Evolutionary conservation across 2,888 invertebrate species (phyloP).

Genomic region (Calameuta idolon): DNA sequence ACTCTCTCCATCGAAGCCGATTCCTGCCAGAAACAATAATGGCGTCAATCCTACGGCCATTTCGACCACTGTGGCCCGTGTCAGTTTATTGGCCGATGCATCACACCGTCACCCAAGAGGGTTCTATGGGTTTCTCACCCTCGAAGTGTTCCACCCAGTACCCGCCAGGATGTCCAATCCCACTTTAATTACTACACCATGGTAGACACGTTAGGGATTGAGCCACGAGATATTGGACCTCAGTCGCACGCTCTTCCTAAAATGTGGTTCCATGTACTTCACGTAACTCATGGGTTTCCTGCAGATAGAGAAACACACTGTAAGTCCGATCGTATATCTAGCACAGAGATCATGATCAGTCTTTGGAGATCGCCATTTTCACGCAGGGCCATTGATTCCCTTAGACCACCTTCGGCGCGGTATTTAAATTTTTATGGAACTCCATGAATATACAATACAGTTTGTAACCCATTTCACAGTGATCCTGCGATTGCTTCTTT

Average conservation of each 20-base stretch:
- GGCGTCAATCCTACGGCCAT: constrained; percentile 58
- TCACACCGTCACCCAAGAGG: constrained; percentile 54
- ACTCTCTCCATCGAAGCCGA: constrained; percentile 21
- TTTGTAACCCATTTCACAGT: background rate
- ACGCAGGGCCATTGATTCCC: background rate
- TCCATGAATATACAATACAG: background rate
- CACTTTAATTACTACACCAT: constrained; percentile 45
- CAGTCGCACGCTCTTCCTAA: background rate
- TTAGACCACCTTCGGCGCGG: background rate
- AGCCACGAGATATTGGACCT: constrained; percentile 39
- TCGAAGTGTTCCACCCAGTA: constrained; percentile 9
- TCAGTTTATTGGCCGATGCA: constrained; percentile 64
- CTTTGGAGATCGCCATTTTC: background rate
- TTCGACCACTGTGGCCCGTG: constrained; percentile 58
- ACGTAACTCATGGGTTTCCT: background rate
- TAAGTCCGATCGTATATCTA: background rate
- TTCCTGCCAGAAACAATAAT: constrained; percentile 57
- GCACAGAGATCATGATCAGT: background rate
- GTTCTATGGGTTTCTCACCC: constrained; percentile 23
- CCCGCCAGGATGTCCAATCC: constrained; percentile 27
- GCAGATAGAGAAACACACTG: background rate
- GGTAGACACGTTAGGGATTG: constrained; percentile 22
- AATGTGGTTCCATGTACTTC: background rate
- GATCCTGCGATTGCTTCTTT: background rate
- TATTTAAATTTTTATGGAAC: background rate